Base-by-base conservation (phyloP, 2,797 vertebrate genomes). In the Mycteria americana region DNA sequence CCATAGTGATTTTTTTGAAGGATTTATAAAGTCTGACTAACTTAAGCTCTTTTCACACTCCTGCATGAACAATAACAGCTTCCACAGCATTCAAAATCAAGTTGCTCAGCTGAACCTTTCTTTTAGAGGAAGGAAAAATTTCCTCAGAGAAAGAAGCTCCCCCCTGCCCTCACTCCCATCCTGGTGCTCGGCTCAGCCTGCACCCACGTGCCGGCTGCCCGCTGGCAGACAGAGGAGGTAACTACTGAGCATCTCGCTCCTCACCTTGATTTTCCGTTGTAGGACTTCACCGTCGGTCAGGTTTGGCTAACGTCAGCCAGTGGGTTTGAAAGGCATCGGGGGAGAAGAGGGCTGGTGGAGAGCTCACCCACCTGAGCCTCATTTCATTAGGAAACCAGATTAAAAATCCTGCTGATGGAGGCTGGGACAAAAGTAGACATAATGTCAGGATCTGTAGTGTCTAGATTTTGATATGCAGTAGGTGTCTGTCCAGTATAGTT, bases 381-480 rank as follows among this genome's bases (percentile, higher is more conserved):
- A 48, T 92, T 92, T 84, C 31, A 2, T 92, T 62, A 76, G 62
- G 82, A 94, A 96, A 94, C 35, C 87, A 63, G 94, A 96, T 92
- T 95, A 69, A 83, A 94, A 93, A 94, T 84, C 73, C 73, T 93
- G 94, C 95, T 93, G 90, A 95, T 93, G 78, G 77, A 89, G 91
- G 75, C 78, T 68, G 75, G 81, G 92, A 96, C 88, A 96, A 91
- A 95, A 96, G 91, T 82, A 95, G 92, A 85, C 0, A 1, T 69
- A 43, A 33, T 68, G 93, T 95, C 92, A 95, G 77, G 87, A 85
- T 87, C 46, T 27, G 65, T 68, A 60, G 85, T 11, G 41, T 37
- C 59, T 83, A 2, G 14, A 76, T 95, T 79, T 79, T 94, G 92
- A 92, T 79, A 89, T 92, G 82, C 81, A 91, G 85, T 45, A 70